These are phyloP conservation scores for Cephus pygmeus DNA, from an alignment of 2,888 invertebrate genomes.

Conservation along the genomic window DNA sequence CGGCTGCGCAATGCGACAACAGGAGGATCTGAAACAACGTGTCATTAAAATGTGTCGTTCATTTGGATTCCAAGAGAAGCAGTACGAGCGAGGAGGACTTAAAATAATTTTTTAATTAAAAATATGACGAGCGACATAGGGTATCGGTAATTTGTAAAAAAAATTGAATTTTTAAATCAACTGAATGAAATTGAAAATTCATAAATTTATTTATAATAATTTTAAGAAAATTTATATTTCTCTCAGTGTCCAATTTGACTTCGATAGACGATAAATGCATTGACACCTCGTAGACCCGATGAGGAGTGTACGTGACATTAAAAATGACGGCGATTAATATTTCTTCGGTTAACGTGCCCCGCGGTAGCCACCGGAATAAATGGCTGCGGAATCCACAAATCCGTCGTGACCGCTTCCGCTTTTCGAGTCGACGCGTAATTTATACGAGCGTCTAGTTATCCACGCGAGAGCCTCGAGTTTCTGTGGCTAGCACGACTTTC, in stretches of 20 bases:
- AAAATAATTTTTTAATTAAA: not conserved
- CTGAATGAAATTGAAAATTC: too few species aligned
- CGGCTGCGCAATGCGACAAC: not conserved
- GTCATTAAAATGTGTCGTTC: not conserved
- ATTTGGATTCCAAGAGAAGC: not conserved
- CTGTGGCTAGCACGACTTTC: not conserved
- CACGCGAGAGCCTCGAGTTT: not conserved
- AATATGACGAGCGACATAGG: too few species aligned
- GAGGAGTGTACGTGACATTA: slow-evolving; percentile 2
- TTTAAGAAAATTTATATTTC: not conserved
- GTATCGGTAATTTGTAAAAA: too few species aligned
- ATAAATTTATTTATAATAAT: too few species aligned
- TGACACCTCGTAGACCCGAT: not conserved
- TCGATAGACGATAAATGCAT: not conserved
- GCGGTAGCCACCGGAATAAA: slow-evolving; percentile 5
- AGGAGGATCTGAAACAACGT: not conserved
- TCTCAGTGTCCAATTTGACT: not conserved
- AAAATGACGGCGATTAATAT: slow-evolving; percentile 14
- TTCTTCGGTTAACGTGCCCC: not conserved
- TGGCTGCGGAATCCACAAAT: slow-evolving; percentile 20
- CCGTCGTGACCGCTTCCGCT: slow-evolving; percentile 18
- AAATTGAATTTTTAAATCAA: too few species aligned
- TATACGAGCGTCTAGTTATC: slow-evolving; percentile 5
- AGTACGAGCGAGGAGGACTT: not conserved
- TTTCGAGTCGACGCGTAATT: slow-evolving; percentile 1